Percentiles rank a stretch among this genome's conserved stretches.
phyloP scores from a whole-genome alignment of 1,140 invertebrate species.

The Drosophila dunni region DNA sequence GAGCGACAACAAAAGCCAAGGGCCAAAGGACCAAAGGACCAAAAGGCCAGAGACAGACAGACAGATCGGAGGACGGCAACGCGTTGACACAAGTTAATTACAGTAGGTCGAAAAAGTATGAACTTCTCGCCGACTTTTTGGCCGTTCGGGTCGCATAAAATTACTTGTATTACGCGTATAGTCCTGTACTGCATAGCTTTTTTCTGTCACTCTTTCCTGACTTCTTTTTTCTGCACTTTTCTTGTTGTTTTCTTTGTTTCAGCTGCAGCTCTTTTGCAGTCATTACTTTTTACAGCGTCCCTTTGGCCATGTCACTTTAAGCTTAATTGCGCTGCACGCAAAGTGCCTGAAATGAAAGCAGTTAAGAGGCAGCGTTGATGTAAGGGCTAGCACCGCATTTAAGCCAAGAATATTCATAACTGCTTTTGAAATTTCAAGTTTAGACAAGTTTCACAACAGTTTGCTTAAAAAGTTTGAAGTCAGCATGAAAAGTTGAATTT shows the following conservation, averaged over 20 bases:
- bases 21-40: constrained; percentile 26
- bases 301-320: constrained; percentile 33
- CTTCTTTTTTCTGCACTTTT: neutral
- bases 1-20: constrained; percentile 49
- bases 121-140: constrained; percentile 46
- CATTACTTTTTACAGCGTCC: constrained; percentile 39
- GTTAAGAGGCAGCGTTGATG: constrained; percentile 4
- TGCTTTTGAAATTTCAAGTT: constrained; percentile 1
- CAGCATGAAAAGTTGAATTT: neutral
- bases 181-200: constrained; percentile 33
- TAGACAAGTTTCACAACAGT: constrained; percentile 1
- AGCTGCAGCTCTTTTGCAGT: constrained; percentile 32
- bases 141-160: constrained; percentile 50
- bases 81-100: constrained; percentile 61
- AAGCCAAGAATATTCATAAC: constrained; percentile 8
- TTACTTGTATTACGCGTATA: constrained; percentile 50
- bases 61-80: constrained; percentile 7
- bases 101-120: constrained; percentile 38
- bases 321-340: constrained; percentile 53
- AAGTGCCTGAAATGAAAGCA: constrained; percentile 27
- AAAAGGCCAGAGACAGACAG: neutral
- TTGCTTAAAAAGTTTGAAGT: neutral
- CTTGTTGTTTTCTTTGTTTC: neutral
- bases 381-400: neutral
- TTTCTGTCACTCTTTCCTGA: neutral